Percentiles rank a stretch among this genome's conserved stretches.
These are phyloP conservation scores for Capricornis sumatraensis DNA, from an alignment of 2,113 vertebrate species.

Conservation along the genomic window DNA sequence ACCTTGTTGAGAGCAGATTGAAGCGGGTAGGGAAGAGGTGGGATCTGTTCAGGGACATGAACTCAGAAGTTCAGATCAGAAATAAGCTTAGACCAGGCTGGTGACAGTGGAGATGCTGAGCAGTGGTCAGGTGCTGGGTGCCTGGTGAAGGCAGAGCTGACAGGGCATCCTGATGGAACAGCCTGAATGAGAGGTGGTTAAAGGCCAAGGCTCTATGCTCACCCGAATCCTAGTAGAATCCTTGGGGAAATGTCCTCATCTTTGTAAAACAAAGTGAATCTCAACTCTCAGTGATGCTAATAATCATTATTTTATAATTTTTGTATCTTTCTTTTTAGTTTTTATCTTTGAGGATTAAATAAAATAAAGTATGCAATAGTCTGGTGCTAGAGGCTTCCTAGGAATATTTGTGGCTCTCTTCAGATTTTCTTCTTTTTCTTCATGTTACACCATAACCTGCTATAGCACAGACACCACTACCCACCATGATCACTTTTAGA, in stretches of 20 bases:
- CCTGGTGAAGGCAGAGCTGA: not conserved
- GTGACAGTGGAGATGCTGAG: not conserved
- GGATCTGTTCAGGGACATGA: not conserved
- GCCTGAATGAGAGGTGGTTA: not conserved
- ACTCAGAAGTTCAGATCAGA: not conserved
- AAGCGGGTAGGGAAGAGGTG: not conserved
- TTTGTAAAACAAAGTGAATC: not conserved
- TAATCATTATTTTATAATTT: not conserved
- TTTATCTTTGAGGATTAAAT: constrained; percentile 12
- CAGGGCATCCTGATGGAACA: not conserved
- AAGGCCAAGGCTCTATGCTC: not conserved
- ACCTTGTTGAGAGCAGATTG: not conserved
- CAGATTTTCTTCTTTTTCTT: not conserved
- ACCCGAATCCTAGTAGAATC: not conserved
- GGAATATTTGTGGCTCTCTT: not conserved
- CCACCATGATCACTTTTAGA: not conserved
- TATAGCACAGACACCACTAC: not conserved
- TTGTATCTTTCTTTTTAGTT: constrained; percentile 19
- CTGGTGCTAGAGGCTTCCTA: not conserved
- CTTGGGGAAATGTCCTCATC: not conserved
- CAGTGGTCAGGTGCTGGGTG: not conserved
- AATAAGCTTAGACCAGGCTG: not conserved
- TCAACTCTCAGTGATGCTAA: not conserved
- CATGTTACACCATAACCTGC: not conserved
- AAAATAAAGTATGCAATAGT: not conserved